Percentiles rank a stretch among this genome's conserved stretches.
Conservation (phyloP, 35 echinoderm and acorn worm genomes). For the Acanthaster planci region DNA sequence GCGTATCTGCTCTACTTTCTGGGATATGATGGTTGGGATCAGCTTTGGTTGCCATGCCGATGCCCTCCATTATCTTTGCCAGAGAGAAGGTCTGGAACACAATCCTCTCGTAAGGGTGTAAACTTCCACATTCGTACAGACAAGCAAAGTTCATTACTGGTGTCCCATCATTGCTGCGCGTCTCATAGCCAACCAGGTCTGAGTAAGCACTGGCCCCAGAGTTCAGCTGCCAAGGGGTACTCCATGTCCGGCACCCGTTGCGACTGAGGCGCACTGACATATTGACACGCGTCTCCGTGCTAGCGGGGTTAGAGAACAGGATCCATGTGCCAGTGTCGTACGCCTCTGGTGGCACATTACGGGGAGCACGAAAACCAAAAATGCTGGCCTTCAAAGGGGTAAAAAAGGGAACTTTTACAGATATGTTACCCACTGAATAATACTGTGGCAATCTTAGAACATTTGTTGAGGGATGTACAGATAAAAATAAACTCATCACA, state of each 20-base stretch:
- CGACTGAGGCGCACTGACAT: constrained; percentile 89
- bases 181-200: constrained; percentile 73
- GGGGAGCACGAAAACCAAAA: constrained; percentile 72
- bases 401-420: background rate
- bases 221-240: constrained; percentile 61
- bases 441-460: no score
- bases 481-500: no score
- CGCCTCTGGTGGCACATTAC: constrained; percentile 27
- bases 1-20: background rate
- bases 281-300: constrained; percentile 49
- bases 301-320: constrained; percentile 89
- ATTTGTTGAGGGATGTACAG: no score
- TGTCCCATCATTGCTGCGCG: constrained; percentile 1
- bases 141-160: constrained; percentile 52
- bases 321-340: constrained; percentile 62
- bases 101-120: constrained; percentile 62
- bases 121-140: constrained; percentile 57
- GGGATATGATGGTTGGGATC: background rate
- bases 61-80: constrained; percentile 36
- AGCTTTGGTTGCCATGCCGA: constrained; percentile 17
- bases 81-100: constrained; percentile 61
- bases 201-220: constrained; percentile 85
- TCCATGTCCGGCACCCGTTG: constrained; percentile 82
- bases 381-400: constrained; percentile 77
- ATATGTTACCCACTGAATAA: no score